Base-by-base conservation (phyloP, 2,888 invertebrate species). In the Prenolepis imparis region DNA sequence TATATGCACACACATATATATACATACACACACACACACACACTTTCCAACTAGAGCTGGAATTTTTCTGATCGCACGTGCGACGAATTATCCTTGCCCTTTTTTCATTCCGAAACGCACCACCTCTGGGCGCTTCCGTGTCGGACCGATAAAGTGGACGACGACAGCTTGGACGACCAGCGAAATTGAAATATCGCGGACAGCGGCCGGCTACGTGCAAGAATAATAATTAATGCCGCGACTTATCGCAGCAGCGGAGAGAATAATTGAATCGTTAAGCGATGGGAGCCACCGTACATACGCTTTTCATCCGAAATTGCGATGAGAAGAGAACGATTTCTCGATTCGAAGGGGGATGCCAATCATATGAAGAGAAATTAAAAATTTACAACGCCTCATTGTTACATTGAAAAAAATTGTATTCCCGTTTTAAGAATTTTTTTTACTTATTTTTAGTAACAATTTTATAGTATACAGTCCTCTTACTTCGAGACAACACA, bases 141-240 rank as follows among this genome's bases (percentile, higher is more conserved):
- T 82, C 72, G 64, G 70, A 18, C 48, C 73, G 59, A 72, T 84
- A 68, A 84, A 52, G 70, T 80, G 57, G 81, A 70, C 66, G 87
- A 90, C 91, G 91, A 89, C 92, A 92, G 92, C 91, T 91, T 89
- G 91, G 89, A 77, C 82, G 88, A 92, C 91, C 87, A 89, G 85
- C 82, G 84, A 89, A 90, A 92, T 92, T 92, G 91, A 90, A 92
- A 92, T 92, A 89, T 91, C 86, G 74, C 87, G 74, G 75, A 75
- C 82, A 81, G 68, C 44, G 70, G 24, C 61, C 66, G 83, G 68
- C 68, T 48, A 70, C 72, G 80, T 59, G 82, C 15, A 84, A 67
- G 89, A 89, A 89, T 89, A 89, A 89, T 89, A 89, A 89, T 89
- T 89, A 89, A 81, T 75, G 61, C 81, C 73, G 24, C 67, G 83